phyloP scores from a whole-genome alignment of 1,140 invertebrate genomes.

The Cephus cinctus region DNA sequence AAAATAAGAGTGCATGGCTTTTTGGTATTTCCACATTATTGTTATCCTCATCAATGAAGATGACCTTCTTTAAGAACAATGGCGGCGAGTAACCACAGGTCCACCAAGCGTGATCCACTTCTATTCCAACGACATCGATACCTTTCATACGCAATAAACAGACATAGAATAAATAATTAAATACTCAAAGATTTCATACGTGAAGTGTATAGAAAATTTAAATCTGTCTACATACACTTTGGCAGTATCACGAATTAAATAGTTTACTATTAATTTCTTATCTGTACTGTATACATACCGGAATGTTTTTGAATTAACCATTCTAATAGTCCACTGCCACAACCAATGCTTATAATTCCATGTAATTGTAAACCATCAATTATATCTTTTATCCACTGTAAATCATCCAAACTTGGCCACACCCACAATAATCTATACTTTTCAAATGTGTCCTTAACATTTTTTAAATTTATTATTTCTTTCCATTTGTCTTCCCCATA shows the following conservation, averaged over 20 bases:
- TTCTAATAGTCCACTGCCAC: conserved; percentile 61
- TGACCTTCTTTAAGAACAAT: conserved; percentile 51
- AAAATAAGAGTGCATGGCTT: conserved; percentile 67
- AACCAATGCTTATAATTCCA: conserved; percentile 59
- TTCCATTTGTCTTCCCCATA: conserved; percentile 33
- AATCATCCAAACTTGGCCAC: conserved; percentile 56
- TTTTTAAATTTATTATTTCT: conserved; percentile 31
- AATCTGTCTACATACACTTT: background rate
- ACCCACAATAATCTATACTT: conserved; percentile 60
- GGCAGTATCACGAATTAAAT: conserved; percentile 6
- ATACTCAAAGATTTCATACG: conserved; percentile 1
- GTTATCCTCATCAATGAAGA: conserved; percentile 44
- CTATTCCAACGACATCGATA: conserved; percentile 55
- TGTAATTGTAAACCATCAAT: conserved; percentile 30
- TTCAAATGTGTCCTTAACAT: conserved; percentile 18
- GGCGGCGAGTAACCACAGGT: conserved; percentile 59
- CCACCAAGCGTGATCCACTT: conserved; percentile 66
- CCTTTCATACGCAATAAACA: too few relatives aligned
- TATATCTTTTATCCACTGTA: conserved; percentile 48
- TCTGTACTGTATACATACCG: conserved; percentile 36
- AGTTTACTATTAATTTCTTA: background rate
- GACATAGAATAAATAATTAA: conserved; percentile 21
- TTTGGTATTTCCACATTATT: conserved; percentile 29
- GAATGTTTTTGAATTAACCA: conserved; percentile 56
- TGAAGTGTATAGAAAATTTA: background rate